Percentiles rank a stretch among this genome's conserved stretches.
Conservation (phyloP, 2,113 vertebrate species). For the Leptodactylus fuscus region DNA sequence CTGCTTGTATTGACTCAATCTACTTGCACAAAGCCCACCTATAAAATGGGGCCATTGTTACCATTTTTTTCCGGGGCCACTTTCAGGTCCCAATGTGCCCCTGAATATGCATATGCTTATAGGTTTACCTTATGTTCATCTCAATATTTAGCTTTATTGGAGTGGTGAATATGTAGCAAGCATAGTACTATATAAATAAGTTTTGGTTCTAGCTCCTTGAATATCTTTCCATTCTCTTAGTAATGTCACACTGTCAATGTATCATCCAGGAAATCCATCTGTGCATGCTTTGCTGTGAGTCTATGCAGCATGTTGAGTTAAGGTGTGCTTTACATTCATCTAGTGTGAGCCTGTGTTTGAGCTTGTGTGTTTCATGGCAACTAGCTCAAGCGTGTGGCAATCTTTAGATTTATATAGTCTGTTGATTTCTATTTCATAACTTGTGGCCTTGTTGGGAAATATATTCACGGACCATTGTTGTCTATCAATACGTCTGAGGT, state of each 20-base stretch:
- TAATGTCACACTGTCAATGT: background rate
- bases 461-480: background rate
- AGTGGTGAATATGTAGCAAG: too few relatives aligned
- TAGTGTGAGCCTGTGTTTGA: background rate
- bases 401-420: constrained; percentile 21
- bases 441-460: background rate
- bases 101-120: too few relatives aligned
- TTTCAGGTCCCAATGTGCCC: too few relatives aligned
- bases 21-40: too few relatives aligned
- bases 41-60: too few relatives aligned
- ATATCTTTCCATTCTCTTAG: too few relatives aligned
- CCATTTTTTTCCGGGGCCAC: too few relatives aligned
- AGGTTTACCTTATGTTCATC: too few relatives aligned
- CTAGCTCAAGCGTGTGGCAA: constrained; percentile 1
- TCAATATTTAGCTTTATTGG: too few relatives aligned
- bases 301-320: background rate
- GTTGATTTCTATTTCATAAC: constrained; percentile 10
- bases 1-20: too few relatives aligned
- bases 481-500: background rate
- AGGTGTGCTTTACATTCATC: background rate
- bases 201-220: too few relatives aligned
- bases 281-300: background rate
- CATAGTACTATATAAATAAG: too few relatives aligned
- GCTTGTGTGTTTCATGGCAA: constrained; percentile 7
- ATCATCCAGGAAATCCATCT: background rate